A percentile compares a stretch with the other conserved stretches of the same genome.
Conservation (phyloP, 2,797 vertebrate species). For the Aphelocoma californica region DNA sequence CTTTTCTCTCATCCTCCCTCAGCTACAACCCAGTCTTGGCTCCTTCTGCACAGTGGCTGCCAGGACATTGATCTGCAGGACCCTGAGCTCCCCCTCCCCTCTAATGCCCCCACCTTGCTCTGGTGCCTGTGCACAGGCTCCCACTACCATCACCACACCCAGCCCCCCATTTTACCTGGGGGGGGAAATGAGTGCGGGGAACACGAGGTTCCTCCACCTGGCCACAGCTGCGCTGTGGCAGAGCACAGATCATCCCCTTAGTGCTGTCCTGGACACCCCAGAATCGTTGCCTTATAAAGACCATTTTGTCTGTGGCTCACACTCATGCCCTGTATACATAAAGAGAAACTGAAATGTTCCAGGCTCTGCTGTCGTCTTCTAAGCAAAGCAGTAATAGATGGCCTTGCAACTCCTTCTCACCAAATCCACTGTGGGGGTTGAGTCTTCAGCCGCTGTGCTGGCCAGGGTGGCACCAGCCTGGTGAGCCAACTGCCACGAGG, state of each 20-base stretch:
- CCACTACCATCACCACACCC: not conserved
- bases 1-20: not conserved
- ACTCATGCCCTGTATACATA: not conserved
- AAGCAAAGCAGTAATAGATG: not conserved
- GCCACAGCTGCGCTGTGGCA: rapidly evolving
- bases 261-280: rapidly evolving
- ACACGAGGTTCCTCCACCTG: rapidly evolving
- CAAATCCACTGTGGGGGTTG: rapidly evolving
- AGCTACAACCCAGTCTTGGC: not conserved
- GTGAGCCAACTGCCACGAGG: not conserved
- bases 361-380: not conserved
- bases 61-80: not conserved
- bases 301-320: not conserved
- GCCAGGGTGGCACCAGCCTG: not conserved
- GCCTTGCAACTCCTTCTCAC: rapidly evolving
- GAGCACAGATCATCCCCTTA: rapidly evolving
- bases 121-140: rapidly evolving
- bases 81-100: not conserved
- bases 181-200: rapidly evolving
- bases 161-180: not conserved
- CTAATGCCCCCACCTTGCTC: rapidly evolving
- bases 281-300: slow-evolving; percentile 12
- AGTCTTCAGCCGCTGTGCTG: rapidly evolving
- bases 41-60: not conserved
- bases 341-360: slow-evolving; percentile 24